Evolutionary conservation across 2,888 invertebrate species (phyloP).

Genomic region (Caenorhabditis afra): DNA sequence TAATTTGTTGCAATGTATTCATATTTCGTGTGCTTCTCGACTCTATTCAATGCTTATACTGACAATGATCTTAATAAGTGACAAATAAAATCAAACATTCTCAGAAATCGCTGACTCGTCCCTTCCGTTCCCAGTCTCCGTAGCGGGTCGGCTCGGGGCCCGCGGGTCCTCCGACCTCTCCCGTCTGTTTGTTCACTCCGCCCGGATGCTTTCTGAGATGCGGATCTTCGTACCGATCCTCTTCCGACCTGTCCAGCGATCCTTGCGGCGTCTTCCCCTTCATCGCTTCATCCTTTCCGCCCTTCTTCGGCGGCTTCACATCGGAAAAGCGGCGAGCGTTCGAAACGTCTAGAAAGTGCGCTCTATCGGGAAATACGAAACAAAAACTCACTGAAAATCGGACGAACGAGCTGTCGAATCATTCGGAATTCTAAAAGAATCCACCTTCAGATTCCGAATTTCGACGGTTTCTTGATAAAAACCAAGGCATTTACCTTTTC

Average conservation of each 20-base stretch:
- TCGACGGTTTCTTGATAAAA: neutral
- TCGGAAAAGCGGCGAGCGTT: conserved; percentile 20
- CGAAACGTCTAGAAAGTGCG: neutral
- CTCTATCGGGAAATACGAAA: neutral
- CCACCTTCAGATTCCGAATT: neutral
- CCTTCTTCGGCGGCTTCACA: conserved; percentile 22
- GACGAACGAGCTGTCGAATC: conserved; percentile 28
- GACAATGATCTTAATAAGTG: conserved; percentile 3
- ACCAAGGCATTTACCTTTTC: neutral
- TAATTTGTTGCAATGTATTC: too few species aligned
- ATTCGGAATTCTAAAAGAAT: conserved; percentile 10
- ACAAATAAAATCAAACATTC: too few species aligned
- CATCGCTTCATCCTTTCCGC: conserved; percentile 64
- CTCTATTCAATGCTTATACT: too few species aligned
- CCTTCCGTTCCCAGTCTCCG: conserved; percentile 99
- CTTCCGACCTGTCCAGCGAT: conserved; percentile 59
- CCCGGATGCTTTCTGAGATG: conserved; percentile 90
- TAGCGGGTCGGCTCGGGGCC: conserved; percentile 99
- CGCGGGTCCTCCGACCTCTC: conserved; percentile 84
- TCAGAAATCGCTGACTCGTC: conserved; percentile 94
- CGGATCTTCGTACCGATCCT: conserved; percentile 89
- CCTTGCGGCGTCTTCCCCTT: conserved; percentile 71
- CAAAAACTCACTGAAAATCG: conserved; percentile 5
- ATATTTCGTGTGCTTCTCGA: neutral
- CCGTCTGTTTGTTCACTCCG: conserved; percentile 91